Percentiles rank a stretch among this genome's conserved stretches.
Conservation (phyloP, 2,113 vertebrate genomes). For the Suncus etruscus region DNA sequence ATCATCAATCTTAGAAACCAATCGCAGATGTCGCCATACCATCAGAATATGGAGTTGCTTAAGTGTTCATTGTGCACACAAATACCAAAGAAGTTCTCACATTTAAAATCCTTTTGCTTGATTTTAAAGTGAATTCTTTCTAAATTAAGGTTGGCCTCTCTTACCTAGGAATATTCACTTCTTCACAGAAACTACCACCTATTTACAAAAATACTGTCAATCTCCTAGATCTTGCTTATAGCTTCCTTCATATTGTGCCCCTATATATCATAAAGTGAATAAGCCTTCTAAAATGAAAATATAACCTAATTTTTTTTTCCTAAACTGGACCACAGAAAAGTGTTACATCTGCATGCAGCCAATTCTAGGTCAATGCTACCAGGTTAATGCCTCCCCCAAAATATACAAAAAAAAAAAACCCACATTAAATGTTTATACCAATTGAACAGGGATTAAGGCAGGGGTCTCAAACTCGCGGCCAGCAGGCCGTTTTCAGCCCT, state of each 20-base stretch:
- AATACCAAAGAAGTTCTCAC: slow-evolving; percentile 3
- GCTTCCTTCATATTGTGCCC: not conserved
- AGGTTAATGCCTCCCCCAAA: too few species aligned
- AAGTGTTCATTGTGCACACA: slow-evolving; percentile 27
- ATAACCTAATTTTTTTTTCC: not conserved
- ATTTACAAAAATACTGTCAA: slow-evolving; percentile 50
- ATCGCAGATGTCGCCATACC: not conserved
- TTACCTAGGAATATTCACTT: slow-evolving; percentile 51
- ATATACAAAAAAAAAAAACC: too few species aligned
- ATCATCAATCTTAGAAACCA: slow-evolving; percentile 68
- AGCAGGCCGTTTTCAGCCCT: too few species aligned
- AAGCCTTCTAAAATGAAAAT: slow-evolving; percentile 30
- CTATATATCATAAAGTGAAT: slow-evolving; percentile 28
- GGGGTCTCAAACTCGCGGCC: too few species aligned
- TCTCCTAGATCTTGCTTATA: slow-evolving; percentile 30
- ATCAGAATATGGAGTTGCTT: slow-evolving; percentile 55
- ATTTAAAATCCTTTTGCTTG: slow-evolving; percentile 54
- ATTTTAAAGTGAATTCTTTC: slow-evolving; percentile 56
- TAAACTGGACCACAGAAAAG: too few species aligned
- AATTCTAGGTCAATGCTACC: too few species aligned
- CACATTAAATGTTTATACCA: too few species aligned
- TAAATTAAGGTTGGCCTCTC: slow-evolving; percentile 44
- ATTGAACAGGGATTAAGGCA: too few species aligned
- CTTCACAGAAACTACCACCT: slow-evolving; percentile 52
- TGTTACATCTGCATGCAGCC: too few species aligned